Conservation (phyloP, 2,888 invertebrate genomes). For the Pristionchus japonicus region DNA sequence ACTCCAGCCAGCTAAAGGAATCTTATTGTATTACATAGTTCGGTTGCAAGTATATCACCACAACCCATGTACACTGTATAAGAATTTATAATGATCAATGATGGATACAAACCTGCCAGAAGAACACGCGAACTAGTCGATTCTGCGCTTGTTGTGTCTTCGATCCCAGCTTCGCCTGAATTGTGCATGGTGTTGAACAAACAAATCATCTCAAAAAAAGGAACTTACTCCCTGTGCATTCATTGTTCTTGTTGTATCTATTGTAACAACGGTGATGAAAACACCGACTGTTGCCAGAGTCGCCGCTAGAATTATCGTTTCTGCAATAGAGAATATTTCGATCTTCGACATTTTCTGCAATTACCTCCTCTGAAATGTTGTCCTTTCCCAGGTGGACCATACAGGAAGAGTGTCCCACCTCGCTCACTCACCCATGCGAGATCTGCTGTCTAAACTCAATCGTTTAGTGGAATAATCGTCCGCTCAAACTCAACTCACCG, state of each 20-base stretch:
- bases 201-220: not conserved
- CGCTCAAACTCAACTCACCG: not conserved
- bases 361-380: conserved; percentile 1
- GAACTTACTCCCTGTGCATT: not conserved
- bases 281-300: not conserved
- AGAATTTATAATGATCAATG: too few species aligned
- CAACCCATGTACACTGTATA: too few species aligned
- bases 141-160: not conserved
- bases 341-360: not conserved
- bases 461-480: too few species aligned
- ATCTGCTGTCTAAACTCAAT: not conserved
- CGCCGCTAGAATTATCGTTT: not conserved
- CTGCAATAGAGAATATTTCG: not conserved
- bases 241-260: not conserved
- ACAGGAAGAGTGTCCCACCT: not conserved
- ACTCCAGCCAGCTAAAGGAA: not conserved
- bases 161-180: not conserved
- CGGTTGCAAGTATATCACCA: too few species aligned
- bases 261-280: not conserved
- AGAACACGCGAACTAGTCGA: not conserved
- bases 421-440: not conserved
- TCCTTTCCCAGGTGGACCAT: not conserved
- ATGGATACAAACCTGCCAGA: not conserved
- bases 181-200: not conserved
- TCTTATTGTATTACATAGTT: not conserved